These are phyloP conservation scores for Danaus melanippus DNA, from an alignment of 1,140 invertebrate species.

Conservation along the genomic window DNA sequence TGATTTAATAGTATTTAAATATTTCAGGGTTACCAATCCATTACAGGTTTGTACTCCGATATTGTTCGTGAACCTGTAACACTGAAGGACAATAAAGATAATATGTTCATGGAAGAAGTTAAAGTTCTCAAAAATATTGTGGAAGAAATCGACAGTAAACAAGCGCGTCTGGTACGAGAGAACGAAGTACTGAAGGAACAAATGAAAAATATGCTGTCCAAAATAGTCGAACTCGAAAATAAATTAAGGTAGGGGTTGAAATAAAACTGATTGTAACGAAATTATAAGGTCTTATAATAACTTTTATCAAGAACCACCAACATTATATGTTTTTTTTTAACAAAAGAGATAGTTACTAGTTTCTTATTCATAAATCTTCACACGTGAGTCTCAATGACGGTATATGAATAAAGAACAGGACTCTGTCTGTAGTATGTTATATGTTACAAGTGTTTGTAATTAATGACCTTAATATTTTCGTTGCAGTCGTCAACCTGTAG, in stretches of 20 bases:
- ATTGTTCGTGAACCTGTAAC: conserved; percentile 32
- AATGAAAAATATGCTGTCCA: conserved; percentile 43
- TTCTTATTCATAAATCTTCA: no score
- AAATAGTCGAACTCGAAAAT: conserved; percentile 45
- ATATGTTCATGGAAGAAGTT: conserved; percentile 29
- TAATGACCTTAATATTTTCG: no score
- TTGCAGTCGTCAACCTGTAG: no score
- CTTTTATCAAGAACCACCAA: no score
- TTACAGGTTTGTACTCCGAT: conserved; percentile 49
- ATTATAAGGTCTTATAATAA: background rate
- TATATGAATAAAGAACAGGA: no score
- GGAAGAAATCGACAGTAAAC: conserved; percentile 44
- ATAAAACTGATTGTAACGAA: background rate
- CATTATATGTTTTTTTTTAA: no score
- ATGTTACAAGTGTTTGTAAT: no score
- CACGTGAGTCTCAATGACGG: no score
- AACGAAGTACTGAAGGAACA: conserved; percentile 43
- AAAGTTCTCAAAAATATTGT: conserved; percentile 39
- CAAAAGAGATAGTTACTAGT: no score
- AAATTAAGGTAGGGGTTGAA: conserved; percentile 43
- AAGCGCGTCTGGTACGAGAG: conserved; percentile 35
- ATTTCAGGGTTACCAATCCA: conserved; percentile 47
- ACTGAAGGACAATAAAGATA: conserved; percentile 24
- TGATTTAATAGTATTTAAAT: background rate
- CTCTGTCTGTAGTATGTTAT: no score